phyloP scores from a whole-genome alignment of 2,797 vertebrate genomes.

The Siniperca obscura region DNA sequence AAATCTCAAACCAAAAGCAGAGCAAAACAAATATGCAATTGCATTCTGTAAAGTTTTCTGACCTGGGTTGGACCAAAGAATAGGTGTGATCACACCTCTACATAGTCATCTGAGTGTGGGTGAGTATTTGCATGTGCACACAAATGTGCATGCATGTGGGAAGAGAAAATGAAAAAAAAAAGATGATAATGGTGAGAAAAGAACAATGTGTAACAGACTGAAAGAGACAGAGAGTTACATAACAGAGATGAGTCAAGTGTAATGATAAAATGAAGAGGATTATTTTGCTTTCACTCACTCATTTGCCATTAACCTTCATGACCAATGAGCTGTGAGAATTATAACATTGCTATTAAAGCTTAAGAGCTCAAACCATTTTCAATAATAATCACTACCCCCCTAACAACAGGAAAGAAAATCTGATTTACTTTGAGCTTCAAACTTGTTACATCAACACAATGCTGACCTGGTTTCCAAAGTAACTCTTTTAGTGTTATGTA shows the following conservation, averaged over 20 bases:
- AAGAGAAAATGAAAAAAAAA: not conserved
- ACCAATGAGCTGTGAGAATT: not conserved
- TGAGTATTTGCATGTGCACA: not conserved
- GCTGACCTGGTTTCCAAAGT: slow-evolving; percentile 46
- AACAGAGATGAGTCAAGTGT: slow-evolving; percentile 24
- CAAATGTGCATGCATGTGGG: slow-evolving; percentile 9
- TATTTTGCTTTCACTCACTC: slow-evolving; percentile 21
- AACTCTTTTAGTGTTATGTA: slow-evolving; percentile 50
- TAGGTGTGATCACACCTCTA: slow-evolving; percentile 9
- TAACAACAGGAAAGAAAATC: not conserved
- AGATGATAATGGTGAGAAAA: slow-evolving; percentile 1
- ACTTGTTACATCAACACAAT: slow-evolving; percentile 43
- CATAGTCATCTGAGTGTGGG: not conserved
- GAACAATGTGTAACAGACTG: not conserved
- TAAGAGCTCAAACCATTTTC: not conserved
- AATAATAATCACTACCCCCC: not conserved
- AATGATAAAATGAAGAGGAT: slow-evolving; percentile 13
- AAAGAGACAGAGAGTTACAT: slow-evolving; percentile 6
- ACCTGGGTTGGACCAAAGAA: slow-evolving; percentile 6
- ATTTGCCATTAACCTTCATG: slow-evolving; percentile 14
- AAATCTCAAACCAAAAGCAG: not conserved
- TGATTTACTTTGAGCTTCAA: not conserved
- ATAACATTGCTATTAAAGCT: not conserved
- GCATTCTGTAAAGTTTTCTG: not conserved
- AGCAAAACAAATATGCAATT: not conserved